These are phyloP conservation scores for Spatulosminthurus flaviceps DNA, from an alignment of 2,888 invertebrate species.

Conservation along the genomic window DNA sequence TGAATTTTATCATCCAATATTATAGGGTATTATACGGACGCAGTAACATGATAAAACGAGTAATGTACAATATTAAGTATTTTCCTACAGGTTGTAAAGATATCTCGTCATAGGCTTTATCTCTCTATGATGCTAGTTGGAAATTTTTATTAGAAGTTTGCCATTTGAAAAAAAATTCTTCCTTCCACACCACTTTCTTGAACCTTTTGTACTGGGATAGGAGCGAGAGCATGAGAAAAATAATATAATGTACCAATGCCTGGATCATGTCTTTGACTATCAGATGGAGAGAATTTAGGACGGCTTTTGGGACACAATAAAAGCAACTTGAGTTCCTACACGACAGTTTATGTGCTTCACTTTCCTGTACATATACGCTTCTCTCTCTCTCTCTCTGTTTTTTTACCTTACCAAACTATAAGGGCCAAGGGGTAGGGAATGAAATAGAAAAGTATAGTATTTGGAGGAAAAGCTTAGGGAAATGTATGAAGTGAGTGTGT, in stretches of 20 bases:
- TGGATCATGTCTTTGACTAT: conserved; percentile 38
- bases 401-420: neutral
- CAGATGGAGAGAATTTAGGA: conserved; percentile 42
- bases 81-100: neutral
- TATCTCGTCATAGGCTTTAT: neutral
- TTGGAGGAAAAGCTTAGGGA: neutral
- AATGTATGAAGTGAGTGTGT: neutral
- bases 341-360: conserved; percentile 40
- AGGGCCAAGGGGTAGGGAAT: neutral
- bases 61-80: neutral
- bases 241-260: conserved; percentile 19
- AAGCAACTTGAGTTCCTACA: conserved; percentile 41
- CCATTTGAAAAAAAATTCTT: no score
- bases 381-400: neutral
- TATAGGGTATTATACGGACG: neutral
- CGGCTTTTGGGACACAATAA: conserved; percentile 47
- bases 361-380: neutral
- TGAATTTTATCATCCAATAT: no score
- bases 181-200: no score
- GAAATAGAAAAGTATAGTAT: neutral
- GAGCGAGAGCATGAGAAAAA: conserved; percentile 12
- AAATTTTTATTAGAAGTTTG: neutral
- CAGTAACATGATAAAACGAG: neutral
- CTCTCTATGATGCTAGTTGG: neutral
- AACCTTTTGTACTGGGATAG: no score